Base-by-base conservation (phyloP, 92 coral and sea anemone species). In the Epizoanthus illoricatus region DNA sequence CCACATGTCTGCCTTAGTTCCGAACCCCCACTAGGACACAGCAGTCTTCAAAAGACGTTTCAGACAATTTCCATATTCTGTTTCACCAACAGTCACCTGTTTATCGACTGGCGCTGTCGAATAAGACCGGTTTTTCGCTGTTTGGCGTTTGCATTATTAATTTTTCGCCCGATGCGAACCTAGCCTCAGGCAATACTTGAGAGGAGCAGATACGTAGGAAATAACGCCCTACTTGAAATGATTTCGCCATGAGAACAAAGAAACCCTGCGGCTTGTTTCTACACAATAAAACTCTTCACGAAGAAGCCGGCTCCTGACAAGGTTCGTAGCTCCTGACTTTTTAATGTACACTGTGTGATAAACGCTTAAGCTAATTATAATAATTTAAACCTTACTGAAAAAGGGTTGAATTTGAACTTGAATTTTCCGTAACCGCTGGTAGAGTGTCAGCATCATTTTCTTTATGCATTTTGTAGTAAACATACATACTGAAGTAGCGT, bases 11-110 rank as follows among this genome's bases (percentile, higher is more conserved):
- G 5, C 55, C 18, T 20, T 39, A 70, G 57, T 11, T n/a, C 18
- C 41, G 54, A 71, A 71, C 76, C 76, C 76, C 76, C 76, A 19
- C 76, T 33, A 45, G 42, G 76, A 20, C 59, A 21, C 33, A 7
- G 41, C 55, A 16, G 17, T 69, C 73, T 36, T 42, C 41, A 42
- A 71, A 71, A 40, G 57, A 15, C 8, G 75, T 43, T 71, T 19
- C 76, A 71, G 76, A 71, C 76, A 71, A 71, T 71, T 71, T 71
- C 76, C 76, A 71, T 71, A 71, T 71, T 71, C 59, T n/a, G 47
- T 47, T 71, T 61, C 59, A 71, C 60, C 12, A 15, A n/a, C 39
- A 42, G n/a, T 71, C 76, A 71, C 59, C 76, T 71, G 76, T 71
- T 71, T 71, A 47, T 23, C 36, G 18, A 42, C 36, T 47, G 10